phyloP scores from a whole-genome alignment of 1,140 invertebrate genomes.

The Pseudoatta argentina region DNA sequence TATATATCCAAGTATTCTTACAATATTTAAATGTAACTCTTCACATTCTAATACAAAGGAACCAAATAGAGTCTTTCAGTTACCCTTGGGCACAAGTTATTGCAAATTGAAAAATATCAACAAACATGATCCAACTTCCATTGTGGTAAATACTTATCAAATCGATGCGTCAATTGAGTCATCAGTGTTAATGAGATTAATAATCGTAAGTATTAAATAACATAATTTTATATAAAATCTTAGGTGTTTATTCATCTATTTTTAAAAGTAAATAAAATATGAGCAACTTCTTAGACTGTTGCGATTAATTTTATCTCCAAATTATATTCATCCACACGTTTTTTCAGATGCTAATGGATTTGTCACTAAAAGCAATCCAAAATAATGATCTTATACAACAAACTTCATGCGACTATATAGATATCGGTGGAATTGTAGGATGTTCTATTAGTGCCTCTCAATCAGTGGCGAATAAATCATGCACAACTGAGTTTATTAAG shows the following conservation, averaged over 20 bases:
- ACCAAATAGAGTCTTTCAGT: conserved; percentile 86
- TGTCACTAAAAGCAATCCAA: conserved; percentile 92
- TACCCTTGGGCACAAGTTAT: conserved; percentile 89
- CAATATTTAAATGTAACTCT: conserved; percentile 77
- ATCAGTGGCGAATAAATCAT: conserved; percentile 88
- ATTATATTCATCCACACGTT: conserved; percentile 15
- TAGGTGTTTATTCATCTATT: background rate
- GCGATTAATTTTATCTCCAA: background rate
- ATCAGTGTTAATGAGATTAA: conserved; percentile 91
- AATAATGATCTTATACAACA: conserved; percentile 87
- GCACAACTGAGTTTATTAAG: conserved; percentile 90
- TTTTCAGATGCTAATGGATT: conserved; percentile 90
- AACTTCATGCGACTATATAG: conserved; percentile 89
- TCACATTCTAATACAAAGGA: conserved; percentile 73
- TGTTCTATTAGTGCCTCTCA: conserved; percentile 90
- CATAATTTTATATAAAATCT: background rate
- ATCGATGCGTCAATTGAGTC: conserved; percentile 89
- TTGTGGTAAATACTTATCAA: conserved; percentile 96
- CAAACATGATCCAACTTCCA: conserved; percentile 92
- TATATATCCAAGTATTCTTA: conserved; percentile 78
- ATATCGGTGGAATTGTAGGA: conserved; percentile 91
- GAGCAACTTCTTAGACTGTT: background rate
- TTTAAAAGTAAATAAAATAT: background rate
- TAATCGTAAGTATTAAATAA: conserved; percentile 88
- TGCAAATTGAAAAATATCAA: conserved; percentile 91